These are phyloP conservation scores for Orthochromis malagaraziensis DNA, from an alignment of 2,113 vertebrate genomes.

Conservation along the genomic window DNA sequence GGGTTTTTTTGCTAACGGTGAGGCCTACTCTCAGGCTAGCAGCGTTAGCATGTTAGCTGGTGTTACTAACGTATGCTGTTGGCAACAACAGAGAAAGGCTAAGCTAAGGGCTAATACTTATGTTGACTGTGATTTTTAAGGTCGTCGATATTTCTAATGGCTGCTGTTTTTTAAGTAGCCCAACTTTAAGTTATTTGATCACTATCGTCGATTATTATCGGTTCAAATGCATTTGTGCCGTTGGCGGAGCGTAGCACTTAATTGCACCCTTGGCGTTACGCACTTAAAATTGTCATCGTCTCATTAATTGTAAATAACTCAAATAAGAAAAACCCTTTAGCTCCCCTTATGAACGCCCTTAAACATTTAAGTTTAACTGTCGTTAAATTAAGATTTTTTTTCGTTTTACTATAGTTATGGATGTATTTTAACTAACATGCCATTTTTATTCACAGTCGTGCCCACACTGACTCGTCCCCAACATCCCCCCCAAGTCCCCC, in stretches of 20 bases:
- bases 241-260: background rate
- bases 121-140: background rate
- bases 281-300: background rate
- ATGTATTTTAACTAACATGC: constrained; percentile 7
- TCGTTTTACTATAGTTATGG: background rate
- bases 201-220: background rate
- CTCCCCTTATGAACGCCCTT: background rate
- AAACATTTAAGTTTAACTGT: background rate
- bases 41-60: constrained; percentile 31
- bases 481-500: constrained; percentile 42
- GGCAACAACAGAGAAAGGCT: background rate
- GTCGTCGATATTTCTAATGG: background rate
- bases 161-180: too few relatives aligned
- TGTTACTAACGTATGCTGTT: background rate
- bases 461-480: constrained; percentile 35
- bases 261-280: background rate
- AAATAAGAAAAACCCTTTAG: background rate
- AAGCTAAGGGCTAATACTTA: constrained; percentile 33
- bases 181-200: background rate
- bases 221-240: background rate
- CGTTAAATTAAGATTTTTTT: background rate
- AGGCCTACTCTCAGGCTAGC: constrained; percentile 2
- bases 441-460: constrained; percentile 40
- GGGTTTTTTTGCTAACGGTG: background rate
- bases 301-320: background rate